Base-by-base conservation (phyloP, 2,888 invertebrate genomes). In the Cistogaster globosa region DNA sequence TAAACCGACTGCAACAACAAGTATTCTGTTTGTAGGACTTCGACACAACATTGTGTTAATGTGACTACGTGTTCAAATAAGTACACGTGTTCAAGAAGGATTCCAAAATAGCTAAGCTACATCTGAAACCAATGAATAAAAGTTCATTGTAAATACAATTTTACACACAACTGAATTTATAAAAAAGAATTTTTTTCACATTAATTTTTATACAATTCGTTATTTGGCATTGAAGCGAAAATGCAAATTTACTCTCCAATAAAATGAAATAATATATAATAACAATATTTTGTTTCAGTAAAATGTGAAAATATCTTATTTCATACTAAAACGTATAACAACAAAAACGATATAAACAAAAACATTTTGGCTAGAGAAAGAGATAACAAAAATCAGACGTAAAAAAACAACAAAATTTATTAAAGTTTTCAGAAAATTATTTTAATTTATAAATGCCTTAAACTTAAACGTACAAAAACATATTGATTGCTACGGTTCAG, bases 161-260 rank as follows among this genome's bases (percentile, higher is more conserved):
- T 85, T 72, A 81, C 74, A 85, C 77, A 62, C 77, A 85, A 85
- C 81, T 85, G 81, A 48, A 58, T 78, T 58, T 38, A 16, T 58
- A 57, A 83, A 78, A 6, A 32, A 32, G 32, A 32, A 32, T 32
- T 32, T 32, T 32, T 32, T 32, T 32, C 6, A 32, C 6, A 4
- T 32, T 32, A 32, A 7, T 5, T 32, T 32, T 32, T 32, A 32
- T 32, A 32, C 6, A 5, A 7, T 32, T 32, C 32, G 2, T 32
- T 32, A 32, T 32, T 32, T 32, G 32, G 62, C 55, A 57, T 58
- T 42, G 68, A 75, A 75, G 63, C 62, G 51, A 75, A 84, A 84
- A 84, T 84, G 76, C 76, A 84, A 84, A 84, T 84, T 76, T 76
- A 45, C 55, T 53, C 32, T 55, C 42, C 2, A 32, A 53, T 67